These are phyloP conservation scores for Scolopax bukidnonensis DNA, from an alignment of 2,797 vertebrate genomes.

Conservation along the genomic window DNA sequence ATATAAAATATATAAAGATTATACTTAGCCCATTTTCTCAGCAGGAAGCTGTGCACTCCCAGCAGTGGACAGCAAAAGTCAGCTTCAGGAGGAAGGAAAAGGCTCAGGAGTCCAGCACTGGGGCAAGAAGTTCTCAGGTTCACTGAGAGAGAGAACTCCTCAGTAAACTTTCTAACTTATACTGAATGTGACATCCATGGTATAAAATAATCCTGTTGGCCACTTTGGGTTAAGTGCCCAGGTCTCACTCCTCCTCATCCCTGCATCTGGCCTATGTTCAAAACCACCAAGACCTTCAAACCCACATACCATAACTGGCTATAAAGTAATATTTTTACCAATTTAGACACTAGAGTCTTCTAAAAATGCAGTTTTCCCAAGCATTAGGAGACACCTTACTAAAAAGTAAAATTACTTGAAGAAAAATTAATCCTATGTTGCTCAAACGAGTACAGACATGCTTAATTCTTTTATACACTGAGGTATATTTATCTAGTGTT, in stretches of 20 bases:
- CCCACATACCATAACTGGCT: neutral
- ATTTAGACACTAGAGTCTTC: neutral
- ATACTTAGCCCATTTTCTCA: too few species aligned
- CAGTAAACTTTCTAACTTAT: neutral
- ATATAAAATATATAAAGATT: too few species aligned
- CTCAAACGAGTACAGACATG: neutral
- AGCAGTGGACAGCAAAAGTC: too few species aligned
- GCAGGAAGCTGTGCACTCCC: too few species aligned
- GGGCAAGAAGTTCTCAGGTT: too few species aligned
- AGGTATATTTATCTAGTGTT: neutral
- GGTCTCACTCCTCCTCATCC: neutral
- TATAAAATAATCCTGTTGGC: neutral
- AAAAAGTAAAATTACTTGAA: neutral
- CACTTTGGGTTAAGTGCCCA: neutral
- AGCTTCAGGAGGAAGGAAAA: too few species aligned
- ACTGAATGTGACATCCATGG: neutral
- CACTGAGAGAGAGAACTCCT: neutral
- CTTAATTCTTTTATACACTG: neutral
- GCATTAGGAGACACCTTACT: neutral
- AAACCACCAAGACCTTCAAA: neutral
- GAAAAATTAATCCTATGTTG: neutral
- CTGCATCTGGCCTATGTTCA: neutral
- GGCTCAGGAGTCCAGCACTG: too few species aligned
- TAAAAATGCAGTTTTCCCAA: neutral
- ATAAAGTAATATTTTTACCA: neutral